Evolutionary conservation across 2,888 invertebrate genomes (phyloP).

Genomic region (Mantis religiosa): DNA sequence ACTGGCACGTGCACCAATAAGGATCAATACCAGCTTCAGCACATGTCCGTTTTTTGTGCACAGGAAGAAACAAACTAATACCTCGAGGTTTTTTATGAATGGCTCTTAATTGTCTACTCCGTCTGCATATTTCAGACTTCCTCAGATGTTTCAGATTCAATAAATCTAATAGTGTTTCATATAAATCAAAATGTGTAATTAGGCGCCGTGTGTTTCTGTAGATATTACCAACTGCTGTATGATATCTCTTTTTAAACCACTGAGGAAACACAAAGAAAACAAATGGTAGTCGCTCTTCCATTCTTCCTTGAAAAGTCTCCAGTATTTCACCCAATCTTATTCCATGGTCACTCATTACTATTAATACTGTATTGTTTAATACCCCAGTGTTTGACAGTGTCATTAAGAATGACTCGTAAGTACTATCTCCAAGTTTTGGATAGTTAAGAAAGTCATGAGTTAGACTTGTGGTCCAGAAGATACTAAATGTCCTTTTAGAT

Average conservation of each 20-base stretch:
- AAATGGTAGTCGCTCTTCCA: conserved; percentile 86
- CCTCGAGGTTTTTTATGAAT: conserved; percentile 45
- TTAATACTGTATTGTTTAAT: conserved; percentile 61
- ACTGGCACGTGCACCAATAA: conserved; percentile 87
- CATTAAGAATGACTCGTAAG: conserved; percentile 56
- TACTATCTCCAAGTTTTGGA: conserved; percentile 67
- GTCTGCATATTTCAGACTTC: conserved; percentile 44
- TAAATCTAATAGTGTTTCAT: conserved; percentile 72
- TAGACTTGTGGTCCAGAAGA: conserved; percentile 79
- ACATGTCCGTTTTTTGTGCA: conserved; percentile 72
- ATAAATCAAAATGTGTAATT: conserved; percentile 81
- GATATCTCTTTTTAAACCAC: conserved; percentile 63
- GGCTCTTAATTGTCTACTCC: conserved; percentile 36
- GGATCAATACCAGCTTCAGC: conserved; percentile 69
- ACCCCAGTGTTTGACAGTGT: conserved; percentile 50
- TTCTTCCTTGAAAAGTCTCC: conserved; percentile 75
- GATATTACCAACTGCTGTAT: conserved; percentile 60
- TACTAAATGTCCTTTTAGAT: conserved; percentile 65
- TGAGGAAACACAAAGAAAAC: conserved; percentile 68
- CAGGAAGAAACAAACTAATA: conserved; percentile 71
- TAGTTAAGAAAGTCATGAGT: conserved; percentile 82
- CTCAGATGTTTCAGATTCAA: conserved; percentile 50
- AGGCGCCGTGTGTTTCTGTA: conserved; percentile 62
- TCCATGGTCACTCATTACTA: conserved; percentile 84
- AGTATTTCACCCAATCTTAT: conserved; percentile 82